Conservation (phyloP, 1,140 invertebrate species). For the Apolygus lucorum region DNA sequence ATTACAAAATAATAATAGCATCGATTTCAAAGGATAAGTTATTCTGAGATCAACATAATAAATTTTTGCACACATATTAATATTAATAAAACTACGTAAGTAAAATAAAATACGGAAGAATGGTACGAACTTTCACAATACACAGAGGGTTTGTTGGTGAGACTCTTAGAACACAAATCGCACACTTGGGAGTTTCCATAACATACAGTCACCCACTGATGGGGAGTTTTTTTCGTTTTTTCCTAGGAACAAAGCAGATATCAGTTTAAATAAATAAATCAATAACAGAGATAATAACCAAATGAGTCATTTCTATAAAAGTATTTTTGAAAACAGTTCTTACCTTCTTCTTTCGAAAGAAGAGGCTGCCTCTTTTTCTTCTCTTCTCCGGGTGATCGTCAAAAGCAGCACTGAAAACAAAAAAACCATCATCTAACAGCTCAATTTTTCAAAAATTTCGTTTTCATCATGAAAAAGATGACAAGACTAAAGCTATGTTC, state of each 20-base stretch:
- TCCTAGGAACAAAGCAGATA: slow-evolving; percentile 45
- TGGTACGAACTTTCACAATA: slow-evolving; percentile 66
- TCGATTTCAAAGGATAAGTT: no score
- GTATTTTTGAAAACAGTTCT: slow-evolving; percentile 20
- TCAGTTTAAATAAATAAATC: slow-evolving; percentile 23
- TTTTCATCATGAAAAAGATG: no score
- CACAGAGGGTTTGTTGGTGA: slow-evolving; percentile 66
- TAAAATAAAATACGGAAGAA: no score
- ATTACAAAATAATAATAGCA: no score
- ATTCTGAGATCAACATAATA: no score
- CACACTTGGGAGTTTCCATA: slow-evolving; percentile 61
- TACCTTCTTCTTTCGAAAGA: slow-evolving; percentile 82
- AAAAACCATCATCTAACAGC: no score
- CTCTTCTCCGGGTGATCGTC: slow-evolving; percentile 73
- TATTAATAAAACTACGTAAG: no score
- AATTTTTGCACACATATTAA: no score
- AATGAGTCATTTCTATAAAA: no score
- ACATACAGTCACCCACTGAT: slow-evolving; percentile 67
- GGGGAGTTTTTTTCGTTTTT: slow-evolving; percentile 57
- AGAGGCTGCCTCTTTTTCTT: slow-evolving; percentile 75
- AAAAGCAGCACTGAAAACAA: slow-evolving; percentile 51
- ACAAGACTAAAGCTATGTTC: no score
- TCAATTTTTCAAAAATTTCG: no score
- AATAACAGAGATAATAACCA: not conserved
- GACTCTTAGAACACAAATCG: slow-evolving; percentile 70